These are phyloP conservation scores for Propithecus perrieri DNA, from an alignment of 2,797 vertebrate genomes.

Conservation along the genomic window DNA sequence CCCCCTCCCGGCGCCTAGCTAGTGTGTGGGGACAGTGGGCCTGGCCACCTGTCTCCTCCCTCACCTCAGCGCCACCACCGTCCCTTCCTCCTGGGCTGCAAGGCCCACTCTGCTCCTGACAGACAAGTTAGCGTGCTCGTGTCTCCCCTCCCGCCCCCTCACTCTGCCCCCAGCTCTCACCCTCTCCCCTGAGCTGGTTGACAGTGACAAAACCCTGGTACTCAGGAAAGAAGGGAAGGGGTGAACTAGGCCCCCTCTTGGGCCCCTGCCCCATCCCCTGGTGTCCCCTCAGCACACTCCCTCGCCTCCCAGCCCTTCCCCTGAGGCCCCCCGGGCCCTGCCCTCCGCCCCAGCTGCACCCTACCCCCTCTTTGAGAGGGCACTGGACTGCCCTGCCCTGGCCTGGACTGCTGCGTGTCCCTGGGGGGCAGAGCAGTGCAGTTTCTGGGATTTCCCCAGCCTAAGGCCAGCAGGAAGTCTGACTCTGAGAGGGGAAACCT, in stretches of 20 bases:
- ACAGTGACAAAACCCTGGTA: background rate
- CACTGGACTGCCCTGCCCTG: background rate
- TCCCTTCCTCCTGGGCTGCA: background rate
- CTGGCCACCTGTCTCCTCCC: background rate
- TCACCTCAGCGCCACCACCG: background rate
- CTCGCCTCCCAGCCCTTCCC: background rate
- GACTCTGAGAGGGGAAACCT: constrained; percentile 51
- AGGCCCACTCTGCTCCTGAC: background rate
- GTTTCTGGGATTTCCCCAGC: constrained; percentile 64
- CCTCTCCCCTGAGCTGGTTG: no score
- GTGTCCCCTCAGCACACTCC: background rate
- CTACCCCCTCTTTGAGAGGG: background rate
- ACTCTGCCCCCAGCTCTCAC: background rate
- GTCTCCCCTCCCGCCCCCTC: background rate
- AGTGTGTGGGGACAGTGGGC: background rate
- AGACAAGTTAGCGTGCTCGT: background rate
- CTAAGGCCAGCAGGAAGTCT: constrained; percentile 65
- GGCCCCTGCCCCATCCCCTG: background rate
- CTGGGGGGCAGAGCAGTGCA: background rate
- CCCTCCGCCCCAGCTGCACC: background rate
- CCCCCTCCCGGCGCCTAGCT: background rate
- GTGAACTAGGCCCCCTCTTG: background rate
- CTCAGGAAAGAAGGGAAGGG: background rate
- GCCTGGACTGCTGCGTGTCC: background rate
- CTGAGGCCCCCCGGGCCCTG: background rate